Conservation (phyloP, 2,113 vertebrate genomes). For the Phalacrocorax brasilianus region DNA sequence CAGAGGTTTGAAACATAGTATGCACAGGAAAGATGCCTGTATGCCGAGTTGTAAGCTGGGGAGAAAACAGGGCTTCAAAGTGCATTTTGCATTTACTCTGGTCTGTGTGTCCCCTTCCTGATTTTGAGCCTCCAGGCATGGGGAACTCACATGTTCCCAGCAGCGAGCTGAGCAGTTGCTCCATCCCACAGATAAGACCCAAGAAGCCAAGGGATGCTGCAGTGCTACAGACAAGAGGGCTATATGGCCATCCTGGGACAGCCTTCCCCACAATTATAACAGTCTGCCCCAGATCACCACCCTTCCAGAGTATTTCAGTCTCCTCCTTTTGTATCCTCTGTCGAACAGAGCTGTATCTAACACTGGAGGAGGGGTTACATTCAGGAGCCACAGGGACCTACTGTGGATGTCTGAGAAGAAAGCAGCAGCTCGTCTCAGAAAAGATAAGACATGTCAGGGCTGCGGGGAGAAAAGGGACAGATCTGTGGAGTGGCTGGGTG, state of each 20-base stretch:
- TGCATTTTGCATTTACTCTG: background rate
- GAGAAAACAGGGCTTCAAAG: background rate
- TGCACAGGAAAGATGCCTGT: background rate
- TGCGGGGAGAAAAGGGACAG: background rate
- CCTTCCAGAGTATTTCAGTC: background rate
- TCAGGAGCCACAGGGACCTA: background rate
- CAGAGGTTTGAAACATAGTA: background rate
- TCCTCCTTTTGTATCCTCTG: background rate
- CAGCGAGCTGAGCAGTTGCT: background rate
- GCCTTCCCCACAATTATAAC: background rate
- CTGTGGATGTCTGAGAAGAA: background rate
- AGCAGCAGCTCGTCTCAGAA: background rate
- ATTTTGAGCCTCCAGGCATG: fast-evolving
- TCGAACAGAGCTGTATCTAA: background rate
- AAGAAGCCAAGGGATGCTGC: background rate
- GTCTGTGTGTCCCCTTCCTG: background rate
- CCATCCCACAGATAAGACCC: background rate
- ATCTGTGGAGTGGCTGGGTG: background rate
- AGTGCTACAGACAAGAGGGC: background rate
- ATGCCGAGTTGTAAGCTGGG: background rate
- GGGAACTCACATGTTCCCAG: background rate
- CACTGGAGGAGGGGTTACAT: background rate
- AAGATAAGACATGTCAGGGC: background rate
- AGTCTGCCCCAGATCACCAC: background rate
- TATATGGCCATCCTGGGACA: background rate